Evolutionary conservation across 2,888 invertebrate species (phyloP).

Genomic region (Apoderus coryli): DNA sequence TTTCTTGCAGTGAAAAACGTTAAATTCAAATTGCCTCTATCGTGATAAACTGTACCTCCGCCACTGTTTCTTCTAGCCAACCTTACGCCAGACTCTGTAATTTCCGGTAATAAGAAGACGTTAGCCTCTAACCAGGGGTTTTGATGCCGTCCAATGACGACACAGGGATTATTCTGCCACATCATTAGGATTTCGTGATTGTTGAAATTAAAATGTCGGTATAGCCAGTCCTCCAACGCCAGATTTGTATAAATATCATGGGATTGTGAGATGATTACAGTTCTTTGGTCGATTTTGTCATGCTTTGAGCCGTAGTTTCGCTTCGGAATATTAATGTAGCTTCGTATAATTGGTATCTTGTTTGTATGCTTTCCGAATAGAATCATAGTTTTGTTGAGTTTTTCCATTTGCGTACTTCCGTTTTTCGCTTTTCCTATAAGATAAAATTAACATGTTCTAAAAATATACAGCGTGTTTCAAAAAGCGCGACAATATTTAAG

Average conservation of each 20-base stretch:
- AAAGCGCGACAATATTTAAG: too few species aligned
- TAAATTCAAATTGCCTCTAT: conserved; percentile 82
- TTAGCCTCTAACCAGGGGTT: conserved; percentile 94
- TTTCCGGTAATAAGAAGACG: conserved; percentile 41
- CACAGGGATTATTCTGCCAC: conserved; percentile 88
- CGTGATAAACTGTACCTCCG: conserved; percentile 95
- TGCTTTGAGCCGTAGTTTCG: too few species aligned
- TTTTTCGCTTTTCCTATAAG: too few species aligned
- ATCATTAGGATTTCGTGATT: conserved; percentile 75
- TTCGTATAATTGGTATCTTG: too few species aligned
- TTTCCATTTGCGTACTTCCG: too few species aligned
- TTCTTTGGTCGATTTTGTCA: too few species aligned
- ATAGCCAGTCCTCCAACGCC: conserved; percentile 94
- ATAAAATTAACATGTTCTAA: too few species aligned
- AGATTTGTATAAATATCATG: conserved; percentile 84
- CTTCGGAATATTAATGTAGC: too few species aligned
- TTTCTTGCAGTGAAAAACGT: conserved; percentile 80
- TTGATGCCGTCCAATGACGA: conserved; percentile 93
- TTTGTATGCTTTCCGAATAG: too few species aligned
- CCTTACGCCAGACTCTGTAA: conserved; percentile 46
- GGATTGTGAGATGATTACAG: conserved; percentile 65
- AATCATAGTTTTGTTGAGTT: too few species aligned
- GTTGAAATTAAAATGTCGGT: conserved; percentile 69
- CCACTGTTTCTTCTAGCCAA: conserved; percentile 89
- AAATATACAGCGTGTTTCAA: too few species aligned